Evolutionary conservation across 2,113 vertebrate genomes (phyloP), one percentile per base, ranked within the genome.

Genomic region (Chaetops frenatus): DNA sequence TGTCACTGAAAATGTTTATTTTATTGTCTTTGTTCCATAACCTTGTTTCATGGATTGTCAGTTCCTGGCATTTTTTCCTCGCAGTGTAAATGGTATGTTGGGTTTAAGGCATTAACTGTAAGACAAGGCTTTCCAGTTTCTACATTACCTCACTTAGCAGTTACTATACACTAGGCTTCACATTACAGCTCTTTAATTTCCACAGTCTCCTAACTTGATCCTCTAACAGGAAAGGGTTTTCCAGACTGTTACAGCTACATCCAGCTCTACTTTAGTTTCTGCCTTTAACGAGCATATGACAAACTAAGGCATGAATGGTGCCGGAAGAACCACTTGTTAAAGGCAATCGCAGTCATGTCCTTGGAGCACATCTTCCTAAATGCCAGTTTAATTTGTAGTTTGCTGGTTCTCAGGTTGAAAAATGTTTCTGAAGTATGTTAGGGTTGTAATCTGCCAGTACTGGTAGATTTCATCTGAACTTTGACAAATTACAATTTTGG

Each of bases 31-130:
- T 70, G 64, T 70, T 66, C 62, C n/a, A 53, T 88, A 94, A 58
- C 64, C 33, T 80, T 83, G 19, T 84, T 94, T 87, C 57, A 82
- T 80, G 54, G 70, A 62, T 95, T 91, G 95, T 94, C 53, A 54
- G 45, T 82, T 92, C 82, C 84, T 94, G 88, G 61, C 65, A 56
- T 66, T 76, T 88, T 90, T 91, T 92, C 77, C 48, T 95, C 48
- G 18, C 33, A 38, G 42, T 65, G 51, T 87, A 77, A 95, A 72
- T 70, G 74, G 29, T 80, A 54, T 33, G 16, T 77, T 70, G 54
- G 62, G 84, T 95, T 94, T 92, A 91, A 95, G 57, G 91, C 61
- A 58, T 85, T 92, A 82, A 65, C 54, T 87, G 12, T 61, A 64
- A 95, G 70, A 71, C 65, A 84, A 87, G 81, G n/a, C 20, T 89